Base-by-base conservation (phyloP, 1,140 invertebrate species). In the Caenorhabditis brenneri region DNA sequence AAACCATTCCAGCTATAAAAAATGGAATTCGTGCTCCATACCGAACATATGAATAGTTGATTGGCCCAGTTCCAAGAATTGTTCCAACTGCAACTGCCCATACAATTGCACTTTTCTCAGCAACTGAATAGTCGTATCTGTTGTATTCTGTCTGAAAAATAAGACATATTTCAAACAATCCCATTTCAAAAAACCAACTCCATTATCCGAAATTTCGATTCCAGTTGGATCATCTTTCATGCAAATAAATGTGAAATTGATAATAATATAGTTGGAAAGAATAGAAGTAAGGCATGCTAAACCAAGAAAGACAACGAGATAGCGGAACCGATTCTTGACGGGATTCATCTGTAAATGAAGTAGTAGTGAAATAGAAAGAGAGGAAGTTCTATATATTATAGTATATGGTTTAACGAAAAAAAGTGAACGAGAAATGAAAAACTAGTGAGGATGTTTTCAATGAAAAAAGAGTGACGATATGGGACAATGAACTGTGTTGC, bases 301-400 rank as follows among this genome's bases (percentile, higher is more conserved):
- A 88, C 49, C 87, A 91, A 79, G 87, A 92, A 81, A 91, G 91
- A 82, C 88, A 89, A 82, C 88, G 96, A 46, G 96, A 97, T 93
- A 97, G 97, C 92, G 96, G 96, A 83, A 83, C 27, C 78, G 69
- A 65, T 79, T 42, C 60, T 74, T 74, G 22, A 74, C 65, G 22
- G 65, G 65, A 46, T 74, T 74, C 65, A 74, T 74, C 19, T 42
- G 7, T 9, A 74, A 42, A 33, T 12, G 10, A 12, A 31, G 46
- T 15, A 24, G 6, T 42, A 65, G 19, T 60, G 10, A 12, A 1
- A 46, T n/a, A 19, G 36, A 24, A 5, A 12, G 36, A 74, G n/a
- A n/a, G n/a, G n/a, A n/a, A n/a, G n/a, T n/a, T n/a, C n/a, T n/a
- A n/a, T n/a, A n/a, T n/a, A n/a, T n/a, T n/a, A 55, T 10, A 36